These are phyloP conservation scores for Catocala nupta DNA, from an alignment of 2,888 invertebrate genomes.

Conservation along the genomic window DNA sequence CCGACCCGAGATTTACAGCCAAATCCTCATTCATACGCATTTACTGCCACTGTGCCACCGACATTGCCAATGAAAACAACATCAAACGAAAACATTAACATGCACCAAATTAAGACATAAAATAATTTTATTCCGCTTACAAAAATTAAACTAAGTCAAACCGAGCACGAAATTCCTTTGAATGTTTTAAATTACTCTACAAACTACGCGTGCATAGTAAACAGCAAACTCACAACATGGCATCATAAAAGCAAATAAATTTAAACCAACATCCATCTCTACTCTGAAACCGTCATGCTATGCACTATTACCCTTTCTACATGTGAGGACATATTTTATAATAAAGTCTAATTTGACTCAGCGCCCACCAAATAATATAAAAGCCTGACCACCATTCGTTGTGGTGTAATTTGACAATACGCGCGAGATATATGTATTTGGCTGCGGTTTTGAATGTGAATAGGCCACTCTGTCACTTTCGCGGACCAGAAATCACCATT, in stretches of 20 bases:
- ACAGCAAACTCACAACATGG: neutral
- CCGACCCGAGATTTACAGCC: too few relatives aligned
- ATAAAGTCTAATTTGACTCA: conserved; percentile 42
- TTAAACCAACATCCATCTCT: neutral
- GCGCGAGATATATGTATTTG: conserved; percentile 30
- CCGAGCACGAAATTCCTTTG: neutral
- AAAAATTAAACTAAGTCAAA: neutral
- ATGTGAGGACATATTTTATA: conserved; percentile 34
- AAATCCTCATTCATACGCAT: too few relatives aligned
- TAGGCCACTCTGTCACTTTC: neutral
- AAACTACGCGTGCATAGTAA: neutral
- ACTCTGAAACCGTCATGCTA: conserved; percentile 3
- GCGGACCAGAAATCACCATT: too few relatives aligned
- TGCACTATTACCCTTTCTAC: conserved; percentile 1
- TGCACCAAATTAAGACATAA: neutral
- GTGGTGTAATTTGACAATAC: conserved; percentile 52
- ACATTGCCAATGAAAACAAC: too few relatives aligned
- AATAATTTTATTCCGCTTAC: too few relatives aligned
- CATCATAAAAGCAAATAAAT: conserved; percentile 4
- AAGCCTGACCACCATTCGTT: conserved; percentile 52
- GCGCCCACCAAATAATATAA: conserved; percentile 35
- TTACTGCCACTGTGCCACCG: too few relatives aligned
- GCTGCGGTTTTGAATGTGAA: conserved; percentile 24
- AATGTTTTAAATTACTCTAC: conserved; percentile 1
- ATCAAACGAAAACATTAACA: neutral